Evolutionary conservation across 2,888 invertebrate genomes (phyloP), one percentile per base, ranked within the genome.

Genomic region (Xylophagus ater): DNA sequence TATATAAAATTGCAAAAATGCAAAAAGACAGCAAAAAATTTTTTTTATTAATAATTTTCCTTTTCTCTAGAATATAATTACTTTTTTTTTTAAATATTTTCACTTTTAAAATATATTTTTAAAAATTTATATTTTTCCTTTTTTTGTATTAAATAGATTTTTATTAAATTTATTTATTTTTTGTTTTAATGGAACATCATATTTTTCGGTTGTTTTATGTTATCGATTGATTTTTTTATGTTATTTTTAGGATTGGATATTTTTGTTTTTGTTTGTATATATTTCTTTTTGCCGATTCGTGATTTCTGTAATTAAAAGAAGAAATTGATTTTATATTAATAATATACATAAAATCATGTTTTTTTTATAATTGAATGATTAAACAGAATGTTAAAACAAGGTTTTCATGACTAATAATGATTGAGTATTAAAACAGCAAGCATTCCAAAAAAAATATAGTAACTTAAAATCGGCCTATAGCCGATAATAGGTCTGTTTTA

Each of bases 1-100:
- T 54, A 50, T 61, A 63, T 61, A 62, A 63, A 62, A 62, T 59
- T 62, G 63, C 62, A 62, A 62, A 45, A 63, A 62, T 63, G 63
- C 63, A 61, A 61, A 62, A 43, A 62, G 59, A 56, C 57, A 57
- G 60, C 55, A 60, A 59, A 58, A 53, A 35, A 40, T 51, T 49
- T 45, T 43, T 45, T 51, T 47, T 48, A 43, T 44, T 39, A 26
- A 25, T 46, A 36, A 43, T 43, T 47, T 42, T 42, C 23, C 40
- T 48, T 37, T 48, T 45, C n/a, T n/a, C n/a, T n/a, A n/a, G n/a
- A n/a, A n/a, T n/a, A n/a, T n/a, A n/a, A n/a, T n/a, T n/a, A n/a
- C n/a, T 28, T 28, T 12, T 17, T 42, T 36, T 23, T 28, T 15
- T 41, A 29, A 13, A 29, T 15, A 15, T 28, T 41, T 41, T 33